Evolutionary conservation across 37 sponge, comb jelly and placozoan genomes (phyloP).

Genomic region (Chondrilla cf. caribensis): DNA sequence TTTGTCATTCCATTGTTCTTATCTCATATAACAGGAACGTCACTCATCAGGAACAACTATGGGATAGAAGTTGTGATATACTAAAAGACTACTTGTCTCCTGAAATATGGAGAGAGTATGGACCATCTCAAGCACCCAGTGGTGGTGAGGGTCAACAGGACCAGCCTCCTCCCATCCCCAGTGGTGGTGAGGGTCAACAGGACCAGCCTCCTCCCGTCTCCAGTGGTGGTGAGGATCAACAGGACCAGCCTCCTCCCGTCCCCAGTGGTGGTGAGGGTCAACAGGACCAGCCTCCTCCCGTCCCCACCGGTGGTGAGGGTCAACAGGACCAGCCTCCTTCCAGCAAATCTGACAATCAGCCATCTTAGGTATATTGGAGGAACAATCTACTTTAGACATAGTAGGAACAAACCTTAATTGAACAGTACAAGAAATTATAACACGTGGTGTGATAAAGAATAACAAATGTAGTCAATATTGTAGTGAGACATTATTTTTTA

Average conservation of each 20-base stretch:
- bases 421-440: no score
- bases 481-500: no score
- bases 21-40: no score
- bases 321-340: neutral
- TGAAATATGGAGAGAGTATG: slow-evolving; percentile 44
- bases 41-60: slow-evolving; percentile 46
- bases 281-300: neutral
- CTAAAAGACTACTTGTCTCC: slow-evolving; percentile 41
- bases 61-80: slow-evolving; percentile 36
- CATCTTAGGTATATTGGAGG: no score
- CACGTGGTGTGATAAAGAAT: no score
- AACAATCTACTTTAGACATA: no score
- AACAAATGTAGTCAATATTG: no score
- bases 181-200: neutral
- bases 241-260: neutral
- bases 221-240: neutral
- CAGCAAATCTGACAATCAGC: no score
- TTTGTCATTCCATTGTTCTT: no score
- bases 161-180: neutral
- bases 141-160: neutral
- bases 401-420: no score
- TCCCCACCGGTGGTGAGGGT: neutral
- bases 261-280: neutral
- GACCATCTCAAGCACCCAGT: neutral
- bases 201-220: neutral